These are phyloP conservation scores for Nixonia krombeini DNA, from an alignment of 1,140 invertebrate species.

Conservation along the genomic window DNA sequence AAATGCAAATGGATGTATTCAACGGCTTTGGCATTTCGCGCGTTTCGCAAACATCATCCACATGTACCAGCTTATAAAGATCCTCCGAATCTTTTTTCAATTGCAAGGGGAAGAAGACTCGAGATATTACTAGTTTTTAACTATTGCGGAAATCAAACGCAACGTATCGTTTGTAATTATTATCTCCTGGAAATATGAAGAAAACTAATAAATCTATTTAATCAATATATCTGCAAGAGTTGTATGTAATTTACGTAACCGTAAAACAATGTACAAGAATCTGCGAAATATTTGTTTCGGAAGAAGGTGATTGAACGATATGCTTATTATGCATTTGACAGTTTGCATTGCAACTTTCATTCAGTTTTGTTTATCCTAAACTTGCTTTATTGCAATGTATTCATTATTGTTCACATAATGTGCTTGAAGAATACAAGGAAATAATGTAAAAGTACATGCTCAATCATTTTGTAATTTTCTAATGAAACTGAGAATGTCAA, in stretches of 20 bases:
- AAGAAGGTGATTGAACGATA: not conserved
- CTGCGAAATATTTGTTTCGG: too few species aligned
- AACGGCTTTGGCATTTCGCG: not conserved
- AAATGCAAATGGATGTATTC: conserved; percentile 54
- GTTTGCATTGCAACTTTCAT: too few species aligned
- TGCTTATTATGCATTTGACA: not conserved
- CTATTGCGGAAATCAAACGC: conserved; percentile 34
- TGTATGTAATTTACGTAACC: not conserved
- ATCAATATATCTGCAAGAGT: conserved; percentile 37
- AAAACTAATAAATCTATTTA: conserved; percentile 49
- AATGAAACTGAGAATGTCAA: too few species aligned
- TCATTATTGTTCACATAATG: too few species aligned
- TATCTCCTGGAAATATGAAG: conserved; percentile 42
- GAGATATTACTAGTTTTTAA: conserved; percentile 46
- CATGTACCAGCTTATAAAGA: not conserved
- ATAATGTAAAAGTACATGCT: too few species aligned
- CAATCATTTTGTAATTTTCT: too few species aligned
- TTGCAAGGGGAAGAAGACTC: conserved; percentile 35
- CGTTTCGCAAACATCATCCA: not conserved
- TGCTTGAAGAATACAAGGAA: too few species aligned
- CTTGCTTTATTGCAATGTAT: too few species aligned
- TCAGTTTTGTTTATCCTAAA: too few species aligned
- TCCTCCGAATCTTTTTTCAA: conserved; percentile 11
- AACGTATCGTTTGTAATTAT: conserved; percentile 47
- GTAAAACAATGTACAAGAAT: too few species aligned